These are phyloP conservation scores for Clitarchus hookeri DNA, from an alignment of 2,888 invertebrate genomes.

Conservation along the genomic window DNA sequence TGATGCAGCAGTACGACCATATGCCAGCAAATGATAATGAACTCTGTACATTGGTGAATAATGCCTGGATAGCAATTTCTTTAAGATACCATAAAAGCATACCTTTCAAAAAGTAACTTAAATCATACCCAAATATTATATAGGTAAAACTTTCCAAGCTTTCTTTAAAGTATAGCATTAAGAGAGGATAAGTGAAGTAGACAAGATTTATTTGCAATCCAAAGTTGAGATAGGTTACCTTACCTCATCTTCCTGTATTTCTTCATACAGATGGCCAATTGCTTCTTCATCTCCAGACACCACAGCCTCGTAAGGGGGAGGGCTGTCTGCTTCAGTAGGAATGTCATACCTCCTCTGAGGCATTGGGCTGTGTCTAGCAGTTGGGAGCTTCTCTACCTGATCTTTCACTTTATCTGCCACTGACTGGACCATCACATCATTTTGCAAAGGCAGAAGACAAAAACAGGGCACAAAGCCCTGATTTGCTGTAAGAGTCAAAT, in stretches of 20 bases:
- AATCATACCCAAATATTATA: not conserved
- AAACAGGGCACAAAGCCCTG: slow-evolving; percentile 11
- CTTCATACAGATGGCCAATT: not conserved
- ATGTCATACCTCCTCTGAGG: not conserved
- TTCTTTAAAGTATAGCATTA: not conserved
- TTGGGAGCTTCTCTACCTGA: not conserved
- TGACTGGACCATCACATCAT: not conserved
- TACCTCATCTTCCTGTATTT: not conserved
- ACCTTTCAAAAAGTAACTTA: no score
- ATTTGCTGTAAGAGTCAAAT: not conserved
- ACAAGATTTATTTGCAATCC: not conserved
- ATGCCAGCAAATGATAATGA: no score
- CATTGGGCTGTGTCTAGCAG: not conserved
- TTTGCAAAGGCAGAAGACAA: not conserved
- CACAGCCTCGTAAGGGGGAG: not conserved
- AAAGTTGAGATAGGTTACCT: not conserved
- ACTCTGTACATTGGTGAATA: no score
- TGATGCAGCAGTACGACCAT: no score
- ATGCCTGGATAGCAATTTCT: no score
- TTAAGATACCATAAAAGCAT: no score
- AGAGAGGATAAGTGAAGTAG: not conserved
- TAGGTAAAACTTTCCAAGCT: not conserved
- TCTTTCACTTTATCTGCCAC: not conserved
- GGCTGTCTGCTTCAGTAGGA: not conserved
- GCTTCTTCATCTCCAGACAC: not conserved